Conservation (phyloP, 1,140 invertebrate species). For the Geopemphigus sp. region DNA sequence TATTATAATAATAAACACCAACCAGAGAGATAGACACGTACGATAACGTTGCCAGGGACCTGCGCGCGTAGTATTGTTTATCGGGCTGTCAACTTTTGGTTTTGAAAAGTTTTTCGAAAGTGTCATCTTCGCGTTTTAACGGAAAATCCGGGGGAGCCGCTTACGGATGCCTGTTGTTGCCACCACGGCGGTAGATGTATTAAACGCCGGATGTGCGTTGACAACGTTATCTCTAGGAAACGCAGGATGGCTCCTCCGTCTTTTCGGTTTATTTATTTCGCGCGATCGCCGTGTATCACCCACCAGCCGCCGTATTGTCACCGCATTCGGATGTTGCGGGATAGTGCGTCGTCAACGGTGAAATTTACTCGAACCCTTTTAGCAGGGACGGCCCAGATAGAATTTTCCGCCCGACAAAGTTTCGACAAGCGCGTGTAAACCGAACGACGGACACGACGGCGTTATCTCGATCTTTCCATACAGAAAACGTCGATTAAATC, state of each 20-base stretch:
- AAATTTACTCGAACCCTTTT: background rate
- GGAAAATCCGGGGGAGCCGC: conserved; percentile 37
- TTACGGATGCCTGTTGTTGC: background rate
- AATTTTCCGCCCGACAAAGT: conserved; percentile 11
- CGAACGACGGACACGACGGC: too few species aligned
- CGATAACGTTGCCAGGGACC: conserved; percentile 16
- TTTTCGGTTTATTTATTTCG: background rate
- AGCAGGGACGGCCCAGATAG: background rate
- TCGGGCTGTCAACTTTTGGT: conserved; percentile 48
- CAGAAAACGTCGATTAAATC: too few species aligned
- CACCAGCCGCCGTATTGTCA: too few species aligned
- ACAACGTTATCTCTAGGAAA: conserved; percentile 35
- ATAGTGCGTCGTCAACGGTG: background rate
- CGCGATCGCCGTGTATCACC: background rate
- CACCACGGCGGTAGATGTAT: background rate
- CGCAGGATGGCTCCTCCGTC: background rate
- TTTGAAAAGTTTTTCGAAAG: conserved; percentile 48
- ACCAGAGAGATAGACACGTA: conserved; percentile 45
- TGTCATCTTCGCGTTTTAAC: conserved; percentile 47
- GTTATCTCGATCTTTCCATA: too few species aligned
- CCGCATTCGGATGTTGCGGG: background rate
- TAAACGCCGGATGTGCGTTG: conserved; percentile 15
- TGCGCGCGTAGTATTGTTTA: conserved; percentile 28
- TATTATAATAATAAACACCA: conserved; percentile 3
- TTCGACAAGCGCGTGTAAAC: background rate